Evolutionary conservation across 2,113 vertebrate genomes (phyloP).

Genomic region (Polyodon spathula): DNA sequence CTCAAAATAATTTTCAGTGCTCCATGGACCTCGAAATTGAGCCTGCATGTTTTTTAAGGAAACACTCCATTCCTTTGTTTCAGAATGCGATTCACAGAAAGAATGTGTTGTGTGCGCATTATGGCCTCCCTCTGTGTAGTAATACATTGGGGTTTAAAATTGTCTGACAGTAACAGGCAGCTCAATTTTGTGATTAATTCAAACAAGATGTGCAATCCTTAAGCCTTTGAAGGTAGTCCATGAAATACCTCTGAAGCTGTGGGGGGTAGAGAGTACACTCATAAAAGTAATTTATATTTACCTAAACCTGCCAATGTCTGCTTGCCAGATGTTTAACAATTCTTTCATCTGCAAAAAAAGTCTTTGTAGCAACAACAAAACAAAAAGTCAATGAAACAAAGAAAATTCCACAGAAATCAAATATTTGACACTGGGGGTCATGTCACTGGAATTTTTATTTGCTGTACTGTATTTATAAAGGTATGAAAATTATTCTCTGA

Average conservation of each 20-base stretch:
- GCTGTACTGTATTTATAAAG: neutral
- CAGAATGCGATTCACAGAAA: conserved; percentile 37
- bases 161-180: conserved; percentile 39
- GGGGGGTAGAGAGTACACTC: conserved; percentile 40
- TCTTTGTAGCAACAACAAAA: conserved; percentile 24
- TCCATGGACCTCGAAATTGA: no score
- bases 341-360: conserved; percentile 48
- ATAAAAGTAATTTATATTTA: conserved; percentile 61
- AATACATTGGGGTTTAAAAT: conserved; percentile 21
- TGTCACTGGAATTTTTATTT: neutral
- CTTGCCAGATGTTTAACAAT: conserved; percentile 57
- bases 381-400: conserved; percentile 26
- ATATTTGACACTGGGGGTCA: conserved; percentile 5
- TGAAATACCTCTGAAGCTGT: conserved; percentile 50
- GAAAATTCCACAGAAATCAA: neutral
- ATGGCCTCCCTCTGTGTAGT: conserved; percentile 34
- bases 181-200: conserved; percentile 43
- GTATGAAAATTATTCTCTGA: neutral
- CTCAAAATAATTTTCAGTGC: no score
- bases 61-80: conserved; percentile 24
- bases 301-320: conserved; percentile 60
- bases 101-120: conserved; percentile 19
- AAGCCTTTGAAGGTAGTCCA: conserved; percentile 62
- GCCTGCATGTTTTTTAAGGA: conserved; percentile 24
- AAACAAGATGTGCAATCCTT: conserved; percentile 56